Evolutionary conservation across 2,113 vertebrate species (phyloP).

Genomic region (Alexandromys fortis): DNA sequence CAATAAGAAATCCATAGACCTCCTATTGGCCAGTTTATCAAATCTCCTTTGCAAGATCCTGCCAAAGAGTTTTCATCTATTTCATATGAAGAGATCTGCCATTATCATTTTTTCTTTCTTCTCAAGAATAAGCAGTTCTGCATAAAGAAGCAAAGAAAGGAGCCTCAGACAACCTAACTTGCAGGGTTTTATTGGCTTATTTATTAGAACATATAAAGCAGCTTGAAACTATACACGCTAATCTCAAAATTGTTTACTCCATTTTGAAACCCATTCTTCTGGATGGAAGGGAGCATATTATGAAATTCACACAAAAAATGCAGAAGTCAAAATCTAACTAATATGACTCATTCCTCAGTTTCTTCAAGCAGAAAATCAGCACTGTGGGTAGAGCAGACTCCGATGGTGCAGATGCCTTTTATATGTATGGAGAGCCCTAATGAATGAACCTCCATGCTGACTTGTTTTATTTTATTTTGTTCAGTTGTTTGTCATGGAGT

Average conservation of each 20-base stretch:
- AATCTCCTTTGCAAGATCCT: not conserved
- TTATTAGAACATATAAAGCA: not conserved
- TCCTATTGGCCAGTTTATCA: not conserved
- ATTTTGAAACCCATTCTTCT: not conserved
- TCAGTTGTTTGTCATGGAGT: not conserved
- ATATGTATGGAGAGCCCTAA: not conserved
- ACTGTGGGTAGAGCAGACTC: no score
- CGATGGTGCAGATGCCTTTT: not conserved
- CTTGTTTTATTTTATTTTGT: not conserved
- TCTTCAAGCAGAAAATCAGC: not conserved
- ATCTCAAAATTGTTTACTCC: not conserved
- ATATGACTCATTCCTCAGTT: not conserved
- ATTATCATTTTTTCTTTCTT: not conserved
- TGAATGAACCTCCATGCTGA: not conserved
- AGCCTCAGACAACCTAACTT: not conserved
- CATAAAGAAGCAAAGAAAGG: not conserved
- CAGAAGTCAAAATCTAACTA: not conserved
- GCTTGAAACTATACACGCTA: not conserved
- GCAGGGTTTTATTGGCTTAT: not conserved
- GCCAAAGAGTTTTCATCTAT: not conserved
- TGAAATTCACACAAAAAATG: not conserved
- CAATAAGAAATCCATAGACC: rapidly evolving
- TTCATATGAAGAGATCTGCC: not conserved
- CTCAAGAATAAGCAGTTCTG: not conserved
- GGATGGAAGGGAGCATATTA: not conserved